Conservation (phyloP, 1,140 invertebrate genomes). For the Scaptomyza hsui region DNA sequence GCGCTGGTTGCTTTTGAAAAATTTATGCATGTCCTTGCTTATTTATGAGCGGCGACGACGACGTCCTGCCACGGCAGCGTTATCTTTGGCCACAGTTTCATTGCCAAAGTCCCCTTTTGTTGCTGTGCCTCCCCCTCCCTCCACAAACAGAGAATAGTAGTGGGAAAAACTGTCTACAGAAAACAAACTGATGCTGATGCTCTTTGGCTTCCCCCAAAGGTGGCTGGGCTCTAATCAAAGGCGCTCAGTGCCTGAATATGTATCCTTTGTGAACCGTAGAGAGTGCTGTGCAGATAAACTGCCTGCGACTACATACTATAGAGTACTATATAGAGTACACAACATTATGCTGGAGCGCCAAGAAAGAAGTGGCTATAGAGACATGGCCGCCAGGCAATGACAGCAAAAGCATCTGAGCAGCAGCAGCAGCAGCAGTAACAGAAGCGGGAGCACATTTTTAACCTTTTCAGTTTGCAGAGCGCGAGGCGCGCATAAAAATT, state of each 20-base stretch:
- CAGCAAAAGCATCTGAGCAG: slow-evolving; percentile 21
- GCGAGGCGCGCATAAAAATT: slow-evolving; percentile 77
- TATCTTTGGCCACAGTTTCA: slow-evolving; percentile 81
- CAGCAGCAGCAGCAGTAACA: slow-evolving; percentile 27
- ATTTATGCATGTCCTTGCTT: slow-evolving; percentile 83
- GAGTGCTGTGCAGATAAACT: slow-evolving; percentile 67
- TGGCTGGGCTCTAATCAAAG: slow-evolving; percentile 80
- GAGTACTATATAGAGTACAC: slow-evolving; percentile 24
- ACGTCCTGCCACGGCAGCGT: slow-evolving; percentile 58
- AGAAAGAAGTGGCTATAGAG: slow-evolving; percentile 77
- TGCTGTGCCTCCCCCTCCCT: slow-evolving; percentile 1
- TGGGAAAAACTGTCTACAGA: slow-evolving; percentile 25
- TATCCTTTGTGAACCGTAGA: slow-evolving; percentile 73
- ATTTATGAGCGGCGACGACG: slow-evolving; percentile 79
- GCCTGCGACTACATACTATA: slow-evolving; percentile 9
- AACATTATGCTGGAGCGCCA: slow-evolving; percentile 39
- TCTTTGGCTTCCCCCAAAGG: slow-evolving; percentile 61
- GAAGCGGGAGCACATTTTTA: slow-evolving; percentile 30
- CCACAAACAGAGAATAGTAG: slow-evolving; percentile 51
- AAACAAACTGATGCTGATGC: neutral
- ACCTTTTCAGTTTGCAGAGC: slow-evolving; percentile 34
- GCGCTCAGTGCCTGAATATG: slow-evolving; percentile 76
- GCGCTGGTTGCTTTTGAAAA: slow-evolving; percentile 69
- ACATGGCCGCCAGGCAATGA: slow-evolving; percentile 65
- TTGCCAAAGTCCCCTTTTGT: slow-evolving; percentile 61